Evolutionary conservation across 2,888 invertebrate genomes (phyloP), one percentile per base, ranked within the genome.

Genomic region (Andrena dorsata): DNA sequence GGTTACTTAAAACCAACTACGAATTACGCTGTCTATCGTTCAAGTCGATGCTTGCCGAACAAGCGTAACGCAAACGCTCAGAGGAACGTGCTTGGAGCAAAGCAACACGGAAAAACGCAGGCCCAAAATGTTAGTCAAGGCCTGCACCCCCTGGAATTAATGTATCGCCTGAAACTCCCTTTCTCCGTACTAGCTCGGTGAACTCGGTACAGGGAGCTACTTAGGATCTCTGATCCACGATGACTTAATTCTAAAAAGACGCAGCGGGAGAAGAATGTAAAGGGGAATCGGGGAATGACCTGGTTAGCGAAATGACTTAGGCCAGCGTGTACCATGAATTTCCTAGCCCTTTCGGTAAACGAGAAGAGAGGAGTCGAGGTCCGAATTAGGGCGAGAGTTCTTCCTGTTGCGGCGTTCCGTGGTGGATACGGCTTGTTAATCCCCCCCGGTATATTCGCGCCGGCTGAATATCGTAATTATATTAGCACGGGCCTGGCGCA

Each of bases 381-480:
- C 61, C 76, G 76, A 85, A 86, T 86, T 84, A 80, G 80, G 80
- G 80, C 65, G 82, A 68, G 82, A 72, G 75, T 83, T 77, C 70
- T 75, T 75, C 61, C 69, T 75, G 69, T 71, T 70, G 64, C 72
- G 76, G 76, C 76, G 75, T 74, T 83, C 75, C 85, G 65, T 76
- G 73, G 80, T 41, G 83, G 80, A 91, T 87, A 87, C 89, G 88
- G 89, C 90, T 88, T 88, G 92, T 91, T 92, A 92, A 92, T 92
- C 89, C 90, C 85, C 84, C 86, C 56, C 23, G 87, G 89, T 90
- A 86, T 88, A 85, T 87, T 86, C 87, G 83, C 90, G 82, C 88
- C 49, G 71, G 72, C 88, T 82, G 90, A 91, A 91, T 92, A 91
- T 91, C 89, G 88, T 91, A 91, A 90, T 92, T 92, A 90, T 91